A percentile compares a stretch with the other conserved stretches of the same genome.
Conservation (phyloP, 2,113 vertebrate species). For the Hemiprocne comata region DNA sequence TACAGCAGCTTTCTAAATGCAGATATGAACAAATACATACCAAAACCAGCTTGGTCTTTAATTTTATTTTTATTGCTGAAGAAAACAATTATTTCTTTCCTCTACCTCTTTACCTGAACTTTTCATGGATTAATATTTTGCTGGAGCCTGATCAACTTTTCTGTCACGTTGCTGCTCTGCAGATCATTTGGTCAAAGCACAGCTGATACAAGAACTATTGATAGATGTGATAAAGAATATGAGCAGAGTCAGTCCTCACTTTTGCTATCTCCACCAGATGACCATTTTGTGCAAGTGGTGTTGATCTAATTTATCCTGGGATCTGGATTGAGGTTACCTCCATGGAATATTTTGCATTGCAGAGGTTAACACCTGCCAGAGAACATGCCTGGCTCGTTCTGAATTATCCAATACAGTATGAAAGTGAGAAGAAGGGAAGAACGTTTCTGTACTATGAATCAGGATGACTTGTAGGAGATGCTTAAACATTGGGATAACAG, state of each 20-base stretch:
- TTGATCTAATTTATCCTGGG: background rate
- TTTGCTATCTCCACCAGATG: background rate
- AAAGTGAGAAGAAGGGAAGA: background rate
- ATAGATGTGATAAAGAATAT: background rate
- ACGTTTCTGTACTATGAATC: background rate
- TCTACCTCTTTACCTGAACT: background rate
- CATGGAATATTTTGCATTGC: background rate
- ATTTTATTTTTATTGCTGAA: background rate
- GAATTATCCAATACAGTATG: background rate
- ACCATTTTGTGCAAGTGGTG: background rate
- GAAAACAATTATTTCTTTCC: background rate
- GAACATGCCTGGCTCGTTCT: background rate
- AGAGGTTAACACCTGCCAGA: background rate
- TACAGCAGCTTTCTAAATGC: background rate
- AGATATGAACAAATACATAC: background rate
- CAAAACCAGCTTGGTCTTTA: background rate
- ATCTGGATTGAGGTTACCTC: background rate
- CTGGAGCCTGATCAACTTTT: background rate
- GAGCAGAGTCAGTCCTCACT: background rate
- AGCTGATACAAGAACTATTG: background rate
- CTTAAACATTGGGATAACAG: rapidly evolving
- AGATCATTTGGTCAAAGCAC: background rate
- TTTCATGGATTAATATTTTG: background rate
- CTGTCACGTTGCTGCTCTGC: background rate
- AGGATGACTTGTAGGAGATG: background rate